phyloP scores from a whole-genome alignment of 2,888 invertebrate genomes.

The Hipparchia sbordonii region DNA sequence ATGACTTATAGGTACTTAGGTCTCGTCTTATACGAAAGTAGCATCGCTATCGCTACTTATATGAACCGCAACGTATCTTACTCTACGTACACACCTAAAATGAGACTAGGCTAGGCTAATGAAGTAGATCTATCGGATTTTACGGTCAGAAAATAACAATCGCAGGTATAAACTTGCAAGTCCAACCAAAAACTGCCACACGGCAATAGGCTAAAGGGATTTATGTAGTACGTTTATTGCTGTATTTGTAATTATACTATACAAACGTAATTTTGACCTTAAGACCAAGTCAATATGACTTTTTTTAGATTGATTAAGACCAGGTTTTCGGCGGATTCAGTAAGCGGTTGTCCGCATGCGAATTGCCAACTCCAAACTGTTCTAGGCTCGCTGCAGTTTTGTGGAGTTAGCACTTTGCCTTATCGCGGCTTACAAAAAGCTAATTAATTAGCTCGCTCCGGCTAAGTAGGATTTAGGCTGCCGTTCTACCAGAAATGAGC shows the following conservation, averaged over 20 bases:
- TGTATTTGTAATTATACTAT: not conserved
- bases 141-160: too few relatives aligned
- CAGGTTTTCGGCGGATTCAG: slow-evolving; percentile 7
- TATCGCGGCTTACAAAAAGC: slow-evolving; percentile 39
- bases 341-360: slow-evolving; percentile 33
- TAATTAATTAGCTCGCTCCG: slow-evolving; percentile 36
- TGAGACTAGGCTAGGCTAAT: too few relatives aligned
- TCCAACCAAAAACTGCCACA: slow-evolving; percentile 5
- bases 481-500: too few relatives aligned
- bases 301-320: not conserved
- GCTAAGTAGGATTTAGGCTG: slow-evolving; percentile 32
- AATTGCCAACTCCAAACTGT: slow-evolving; percentile 40
- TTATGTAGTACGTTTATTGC: not conserved
- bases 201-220: not conserved
- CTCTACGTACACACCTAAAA: too few relatives aligned
- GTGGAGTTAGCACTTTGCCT: slow-evolving; percentile 42
- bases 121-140: too few relatives aligned
- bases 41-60: too few relatives aligned
- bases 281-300: not conserved
- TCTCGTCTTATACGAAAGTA: too few relatives aligned
- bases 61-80: too few relatives aligned
- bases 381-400: slow-evolving; percentile 42
- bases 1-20: too few relatives aligned
- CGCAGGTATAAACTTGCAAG: not conserved
- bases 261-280: not conserved